These are phyloP conservation scores for Pterostichus madidus DNA, from an alignment of 2,888 invertebrate species.

Conservation along the genomic window DNA sequence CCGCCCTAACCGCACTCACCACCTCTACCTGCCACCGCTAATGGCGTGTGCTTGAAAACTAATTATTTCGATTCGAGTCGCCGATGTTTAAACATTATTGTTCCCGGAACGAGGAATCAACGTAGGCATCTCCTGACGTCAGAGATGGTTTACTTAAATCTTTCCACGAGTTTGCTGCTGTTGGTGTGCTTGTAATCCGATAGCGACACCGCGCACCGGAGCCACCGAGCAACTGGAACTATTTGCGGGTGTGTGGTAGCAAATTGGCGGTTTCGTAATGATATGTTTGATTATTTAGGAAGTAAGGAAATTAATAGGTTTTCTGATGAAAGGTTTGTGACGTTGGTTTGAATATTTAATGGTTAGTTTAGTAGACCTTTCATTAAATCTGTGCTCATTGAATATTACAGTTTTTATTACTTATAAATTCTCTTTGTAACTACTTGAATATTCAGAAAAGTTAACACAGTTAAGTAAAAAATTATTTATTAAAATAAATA, in stretches of 20 bases:
- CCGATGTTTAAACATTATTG: conserved; percentile 50
- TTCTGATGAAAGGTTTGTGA: too few relatives aligned
- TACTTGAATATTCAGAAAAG: too few relatives aligned
- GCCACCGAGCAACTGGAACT: not conserved
- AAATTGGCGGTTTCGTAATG: not conserved
- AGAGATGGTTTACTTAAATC: conserved; percentile 46
- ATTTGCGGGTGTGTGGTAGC: not conserved
- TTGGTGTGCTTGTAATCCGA: conserved; percentile 21
- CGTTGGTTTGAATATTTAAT: too few relatives aligned
- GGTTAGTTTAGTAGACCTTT: too few relatives aligned
- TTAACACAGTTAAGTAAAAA: too few relatives aligned
- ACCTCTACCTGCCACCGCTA: conserved; percentile 11
- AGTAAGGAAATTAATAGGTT: not conserved
- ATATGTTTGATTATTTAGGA: conserved; percentile 22
- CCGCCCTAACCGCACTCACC: not conserved
- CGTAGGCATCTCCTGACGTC: conserved; percentile 31
- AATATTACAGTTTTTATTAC: too few relatives aligned
- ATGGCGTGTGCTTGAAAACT: conserved; percentile 51
- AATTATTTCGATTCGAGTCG: conserved; percentile 54
- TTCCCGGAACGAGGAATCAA: conserved; percentile 30
- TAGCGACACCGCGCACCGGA: not conserved
- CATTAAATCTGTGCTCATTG: too few relatives aligned
- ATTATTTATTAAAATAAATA: too few relatives aligned
- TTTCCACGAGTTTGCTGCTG: conserved; percentile 3
- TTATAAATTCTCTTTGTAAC: too few relatives aligned